Conservation (phyloP, 2,113 vertebrate species). For the Himantopus leucocephalus region DNA sequence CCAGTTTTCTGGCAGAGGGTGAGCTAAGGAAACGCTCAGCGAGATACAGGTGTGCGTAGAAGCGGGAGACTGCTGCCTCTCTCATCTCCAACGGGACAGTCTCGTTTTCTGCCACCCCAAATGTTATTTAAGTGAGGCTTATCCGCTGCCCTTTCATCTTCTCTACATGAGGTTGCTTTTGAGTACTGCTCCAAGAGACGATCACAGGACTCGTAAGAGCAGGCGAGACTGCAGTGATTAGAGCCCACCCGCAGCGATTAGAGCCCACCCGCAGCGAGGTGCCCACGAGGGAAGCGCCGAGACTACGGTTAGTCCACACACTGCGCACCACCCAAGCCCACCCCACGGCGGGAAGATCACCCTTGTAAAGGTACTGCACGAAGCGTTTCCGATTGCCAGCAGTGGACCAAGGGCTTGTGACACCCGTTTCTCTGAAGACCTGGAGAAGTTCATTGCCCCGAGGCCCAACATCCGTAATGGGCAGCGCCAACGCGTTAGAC, state of each 20-base stretch:
- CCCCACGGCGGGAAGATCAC: no score
- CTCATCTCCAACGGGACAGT: not conserved
- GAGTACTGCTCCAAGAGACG: rapidly evolving
- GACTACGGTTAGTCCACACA: no score
- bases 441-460: not conserved
- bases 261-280: not conserved
- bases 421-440: not conserved
- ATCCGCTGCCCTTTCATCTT: not conserved
- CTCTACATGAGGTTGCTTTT: rapidly evolving
- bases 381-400: rapidly evolving
- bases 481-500: not conserved
- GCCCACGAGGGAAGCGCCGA: no score
- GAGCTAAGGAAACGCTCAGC: rapidly evolving
- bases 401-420: not conserved
- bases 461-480: not conserved
- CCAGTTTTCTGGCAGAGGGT: not conserved
- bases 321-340: not conserved
- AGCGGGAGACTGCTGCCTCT: not conserved
- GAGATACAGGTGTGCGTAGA: rapidly evolving
- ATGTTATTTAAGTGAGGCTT: rapidly evolving
- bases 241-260: not conserved
- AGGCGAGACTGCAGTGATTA: rapidly evolving
- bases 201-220: not conserved
- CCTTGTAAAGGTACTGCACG: rapidly evolving
- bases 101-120: not conserved